phyloP scores from a whole-genome alignment of 2,113 vertebrate genomes.

The Lipophrys pholis region DNA sequence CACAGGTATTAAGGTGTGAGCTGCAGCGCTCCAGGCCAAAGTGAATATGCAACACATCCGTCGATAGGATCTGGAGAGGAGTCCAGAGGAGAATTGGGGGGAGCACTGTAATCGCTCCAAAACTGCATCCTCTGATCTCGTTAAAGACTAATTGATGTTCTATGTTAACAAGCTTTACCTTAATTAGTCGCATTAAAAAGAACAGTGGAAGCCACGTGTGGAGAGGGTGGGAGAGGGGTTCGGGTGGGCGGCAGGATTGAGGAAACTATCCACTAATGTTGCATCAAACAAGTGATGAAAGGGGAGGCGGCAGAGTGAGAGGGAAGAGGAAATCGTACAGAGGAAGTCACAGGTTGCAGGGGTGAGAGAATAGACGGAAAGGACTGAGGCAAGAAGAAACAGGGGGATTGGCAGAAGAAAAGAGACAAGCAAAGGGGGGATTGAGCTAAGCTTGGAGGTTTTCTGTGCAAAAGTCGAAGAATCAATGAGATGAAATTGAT shows the following conservation, averaged over 20 bases:
- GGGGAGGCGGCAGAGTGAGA: constrained; percentile 33
- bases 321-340: constrained; percentile 49
- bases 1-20: constrained; percentile 1
- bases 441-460: constrained; percentile 58
- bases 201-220: constrained; percentile 66
- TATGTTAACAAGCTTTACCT: constrained; percentile 86
- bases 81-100: constrained; percentile 54
- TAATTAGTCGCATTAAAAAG: constrained; percentile 84
- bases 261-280: constrained; percentile 65
- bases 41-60: constrained; percentile 66
- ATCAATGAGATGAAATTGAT: constrained; percentile 76
- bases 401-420: constrained; percentile 57
- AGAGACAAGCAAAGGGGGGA: constrained; percentile 26
- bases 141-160: constrained; percentile 85
- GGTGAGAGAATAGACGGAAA: constrained; percentile 58
- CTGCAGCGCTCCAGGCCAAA: constrained; percentile 44
- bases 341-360: constrained; percentile 75
- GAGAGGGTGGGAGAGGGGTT: constrained; percentile 37
- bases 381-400: constrained; percentile 57
- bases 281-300: constrained; percentile 72
- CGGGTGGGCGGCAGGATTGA: constrained; percentile 46
- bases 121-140: constrained; percentile 84
- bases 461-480: constrained; percentile 65
- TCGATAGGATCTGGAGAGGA: constrained; percentile 56
- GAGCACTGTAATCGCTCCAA: constrained; percentile 79